Evolutionary conservation across 2,888 invertebrate species (phyloP).

Genomic region (Polia nebulosa): DNA sequence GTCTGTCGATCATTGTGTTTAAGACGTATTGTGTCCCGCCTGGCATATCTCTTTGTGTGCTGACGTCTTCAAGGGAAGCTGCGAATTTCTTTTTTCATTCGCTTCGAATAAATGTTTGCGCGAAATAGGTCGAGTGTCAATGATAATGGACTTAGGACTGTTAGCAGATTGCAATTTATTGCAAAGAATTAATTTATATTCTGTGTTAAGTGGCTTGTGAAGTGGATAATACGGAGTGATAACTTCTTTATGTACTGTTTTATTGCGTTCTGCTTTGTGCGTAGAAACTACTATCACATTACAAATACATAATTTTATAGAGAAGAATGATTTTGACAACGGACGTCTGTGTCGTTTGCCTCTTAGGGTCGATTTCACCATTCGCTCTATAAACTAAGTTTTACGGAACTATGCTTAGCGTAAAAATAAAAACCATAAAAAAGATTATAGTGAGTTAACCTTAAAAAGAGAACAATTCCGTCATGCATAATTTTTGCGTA

Average conservation of each 20-base stretch:
- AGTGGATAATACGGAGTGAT: constrained; percentile 33
- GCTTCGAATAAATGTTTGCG: constrained; percentile 44
- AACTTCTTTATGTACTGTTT: constrained; percentile 26
- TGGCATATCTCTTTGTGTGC: constrained; percentile 44
- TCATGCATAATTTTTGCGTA: too few relatives aligned
- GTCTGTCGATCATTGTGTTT: constrained; percentile 60
- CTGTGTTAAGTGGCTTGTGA: constrained; percentile 42
- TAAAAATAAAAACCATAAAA: too few relatives aligned
- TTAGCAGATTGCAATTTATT: constrained; percentile 48
- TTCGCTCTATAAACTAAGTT: too few relatives aligned
- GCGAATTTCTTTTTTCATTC: constrained; percentile 34
- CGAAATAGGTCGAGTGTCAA: constrained; percentile 54
- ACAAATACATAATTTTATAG: background rate
- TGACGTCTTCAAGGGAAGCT: constrained; percentile 24
- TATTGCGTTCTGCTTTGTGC: constrained; percentile 25
- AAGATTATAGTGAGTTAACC: too few relatives aligned
- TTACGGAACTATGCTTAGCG: too few relatives aligned
- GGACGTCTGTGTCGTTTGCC: background rate
- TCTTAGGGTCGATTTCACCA: too few relatives aligned
- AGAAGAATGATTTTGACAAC: background rate
- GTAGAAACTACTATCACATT: background rate
- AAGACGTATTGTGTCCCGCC: constrained; percentile 48
- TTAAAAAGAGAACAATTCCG: too few relatives aligned
- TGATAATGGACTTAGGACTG: constrained; percentile 45
- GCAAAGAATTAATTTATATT: constrained; percentile 43